Conservation (phyloP, 1,140 invertebrate genomes). For the Drosophila pseudoobscura region DNA sequence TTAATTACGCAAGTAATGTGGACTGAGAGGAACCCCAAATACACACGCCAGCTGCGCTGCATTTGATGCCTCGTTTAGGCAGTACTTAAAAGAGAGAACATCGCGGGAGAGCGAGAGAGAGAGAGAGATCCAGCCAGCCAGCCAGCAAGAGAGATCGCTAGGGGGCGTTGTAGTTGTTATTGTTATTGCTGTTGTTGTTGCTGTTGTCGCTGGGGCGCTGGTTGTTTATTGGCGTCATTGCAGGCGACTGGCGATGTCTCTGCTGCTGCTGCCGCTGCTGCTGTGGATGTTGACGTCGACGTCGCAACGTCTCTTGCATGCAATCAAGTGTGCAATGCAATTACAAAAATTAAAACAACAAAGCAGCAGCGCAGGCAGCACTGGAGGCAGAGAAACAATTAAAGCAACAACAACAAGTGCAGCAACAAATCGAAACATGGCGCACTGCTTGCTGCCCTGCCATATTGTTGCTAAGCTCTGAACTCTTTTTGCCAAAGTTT, state of each 20-base stretch:
- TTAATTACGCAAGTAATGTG: too few species aligned
- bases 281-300: constrained; percentile 12
- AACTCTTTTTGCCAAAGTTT: too few species aligned
- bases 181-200: constrained; percentile 16
- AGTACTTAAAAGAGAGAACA: too few species aligned
- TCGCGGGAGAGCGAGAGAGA: too few species aligned
- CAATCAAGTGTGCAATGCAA: constrained; percentile 79
- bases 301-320: constrained; percentile 40
- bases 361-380: constrained; percentile 8
- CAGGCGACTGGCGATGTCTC: constrained; percentile 21
- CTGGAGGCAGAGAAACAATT: constrained; percentile 33
- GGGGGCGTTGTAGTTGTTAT: too few species aligned
- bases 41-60: too few species aligned
- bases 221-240: constrained; percentile 71
- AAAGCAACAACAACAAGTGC: constrained; percentile 35
- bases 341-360: constrained; percentile 68
- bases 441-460: not conserved
- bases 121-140: too few species aligned
- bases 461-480: constrained; percentile 47
- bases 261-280: constrained; percentile 12
- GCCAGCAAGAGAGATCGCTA: constrained; percentile 2
- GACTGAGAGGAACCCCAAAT: too few species aligned
- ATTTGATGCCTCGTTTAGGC: too few species aligned
- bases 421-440: not conserved
- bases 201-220: constrained; percentile 32